phyloP scores from a whole-genome alignment of 2,888 invertebrate species.

The Melinopterus prodromus region DNA sequence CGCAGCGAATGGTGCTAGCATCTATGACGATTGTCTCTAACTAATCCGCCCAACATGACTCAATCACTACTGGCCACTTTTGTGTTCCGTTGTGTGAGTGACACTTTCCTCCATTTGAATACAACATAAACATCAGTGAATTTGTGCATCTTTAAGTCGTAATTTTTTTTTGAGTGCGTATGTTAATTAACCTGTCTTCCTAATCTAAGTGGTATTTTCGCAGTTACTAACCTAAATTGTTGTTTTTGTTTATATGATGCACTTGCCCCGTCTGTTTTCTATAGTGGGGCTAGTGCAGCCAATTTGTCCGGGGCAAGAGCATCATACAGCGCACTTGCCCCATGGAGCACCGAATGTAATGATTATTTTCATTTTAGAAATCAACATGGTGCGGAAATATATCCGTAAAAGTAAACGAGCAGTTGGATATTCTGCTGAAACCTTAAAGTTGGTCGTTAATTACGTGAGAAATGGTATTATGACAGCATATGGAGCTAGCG shows the following conservation, averaged over 20 bases:
- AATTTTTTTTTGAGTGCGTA: constrained; percentile 33
- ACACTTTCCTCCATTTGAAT: constrained; percentile 26
- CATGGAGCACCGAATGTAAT: constrained; percentile 7
- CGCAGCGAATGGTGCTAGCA: constrained; percentile 19
- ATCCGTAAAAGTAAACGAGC: constrained; percentile 24
- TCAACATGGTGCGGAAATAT: constrained; percentile 27
- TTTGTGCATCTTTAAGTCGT: constrained; percentile 29
- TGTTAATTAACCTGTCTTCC: constrained; percentile 31
- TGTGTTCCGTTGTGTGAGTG: constrained; percentile 30
- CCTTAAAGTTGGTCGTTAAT: constrained; percentile 20
- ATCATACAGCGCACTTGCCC: constrained; percentile 26
- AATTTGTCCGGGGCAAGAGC: constrained; percentile 23
- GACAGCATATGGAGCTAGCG: constrained; percentile 29
- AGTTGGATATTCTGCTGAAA: constrained; percentile 24
- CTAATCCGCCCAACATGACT: no score
- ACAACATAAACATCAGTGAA: constrained; percentile 28
- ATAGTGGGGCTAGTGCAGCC: constrained; percentile 25
- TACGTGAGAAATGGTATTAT: constrained; percentile 27
- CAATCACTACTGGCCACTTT: no score
- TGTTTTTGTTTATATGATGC: constrained; percentile 30
- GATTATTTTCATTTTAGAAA: constrained; percentile 24
- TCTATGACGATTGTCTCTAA: no score
- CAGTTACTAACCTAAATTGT: constrained; percentile 23
- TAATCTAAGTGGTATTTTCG: constrained; percentile 26
- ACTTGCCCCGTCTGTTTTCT: constrained; percentile 29